A percentile compares a stretch with the other conserved stretches of the same genome.
These are phyloP conservation scores for Chelmon rostratus DNA, from an alignment of 2,797 vertebrate genomes.

Conservation along the genomic window DNA sequence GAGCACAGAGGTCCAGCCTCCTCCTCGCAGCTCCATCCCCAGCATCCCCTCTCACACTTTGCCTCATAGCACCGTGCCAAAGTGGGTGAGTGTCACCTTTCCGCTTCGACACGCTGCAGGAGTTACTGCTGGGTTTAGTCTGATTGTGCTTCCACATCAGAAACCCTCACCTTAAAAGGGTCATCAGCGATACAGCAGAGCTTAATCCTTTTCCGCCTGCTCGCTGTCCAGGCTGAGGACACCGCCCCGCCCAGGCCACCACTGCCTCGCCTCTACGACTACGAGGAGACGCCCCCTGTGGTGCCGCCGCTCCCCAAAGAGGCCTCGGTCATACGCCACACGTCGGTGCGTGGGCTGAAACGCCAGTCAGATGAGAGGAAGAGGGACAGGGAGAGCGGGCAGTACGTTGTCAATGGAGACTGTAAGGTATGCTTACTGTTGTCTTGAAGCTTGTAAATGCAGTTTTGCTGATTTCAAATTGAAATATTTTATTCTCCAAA, in stretches of 20 bases:
- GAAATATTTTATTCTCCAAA: background rate
- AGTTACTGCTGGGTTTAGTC: background rate
- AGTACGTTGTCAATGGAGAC: slow-evolving; percentile 90
- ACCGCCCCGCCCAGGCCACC: slow-evolving; percentile 93
- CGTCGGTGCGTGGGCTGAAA: slow-evolving; percentile 95
- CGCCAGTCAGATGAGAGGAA: slow-evolving; percentile 97
- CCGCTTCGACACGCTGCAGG: background rate
- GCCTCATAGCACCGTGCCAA: slow-evolving; percentile 79
- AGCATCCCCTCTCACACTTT: slow-evolving; percentile 75
- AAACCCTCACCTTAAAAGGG: background rate
- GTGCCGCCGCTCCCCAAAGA: slow-evolving; percentile 94
- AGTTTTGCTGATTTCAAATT: background rate
- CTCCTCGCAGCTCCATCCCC: slow-evolving; percentile 84
- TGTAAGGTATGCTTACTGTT: slow-evolving; percentile 75
- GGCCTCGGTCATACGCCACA: slow-evolving; percentile 94
- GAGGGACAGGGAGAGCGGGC: slow-evolving; percentile 91
- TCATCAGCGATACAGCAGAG: background rate
- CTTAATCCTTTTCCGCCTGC: background rate
- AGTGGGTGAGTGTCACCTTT: slow-evolving; percentile 87
- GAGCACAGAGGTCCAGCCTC: slow-evolving; percentile 84
- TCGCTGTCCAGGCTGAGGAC: slow-evolving; percentile 86
- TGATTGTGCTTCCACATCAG: background rate
- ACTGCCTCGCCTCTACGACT: slow-evolving; percentile 93
- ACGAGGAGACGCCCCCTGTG: slow-evolving; percentile 92
- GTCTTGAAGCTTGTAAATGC: too few relatives aligned